Evolutionary conservation across 2,888 invertebrate species (phyloP).

Genomic region (Metallyticus violacea): DNA sequence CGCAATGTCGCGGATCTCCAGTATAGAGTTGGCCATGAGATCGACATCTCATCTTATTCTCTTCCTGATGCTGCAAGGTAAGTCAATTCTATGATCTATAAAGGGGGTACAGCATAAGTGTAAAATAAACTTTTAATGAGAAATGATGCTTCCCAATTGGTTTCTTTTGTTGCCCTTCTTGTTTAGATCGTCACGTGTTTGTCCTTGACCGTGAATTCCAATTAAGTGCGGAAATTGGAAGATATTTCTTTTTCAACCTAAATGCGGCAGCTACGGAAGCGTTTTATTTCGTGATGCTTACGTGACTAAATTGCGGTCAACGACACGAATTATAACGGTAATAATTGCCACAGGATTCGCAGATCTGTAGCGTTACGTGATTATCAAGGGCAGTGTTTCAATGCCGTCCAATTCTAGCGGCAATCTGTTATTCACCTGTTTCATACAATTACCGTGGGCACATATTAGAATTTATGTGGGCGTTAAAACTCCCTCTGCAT

Average conservation of each 20-base stretch:
- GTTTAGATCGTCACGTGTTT: background rate
- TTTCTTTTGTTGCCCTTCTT: too few relatives aligned
- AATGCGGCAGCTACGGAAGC: background rate
- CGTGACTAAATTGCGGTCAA: background rate
- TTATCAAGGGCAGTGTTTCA: background rate
- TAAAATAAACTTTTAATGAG: too few relatives aligned
- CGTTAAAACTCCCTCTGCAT: too few relatives aligned
- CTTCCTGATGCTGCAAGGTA: background rate
- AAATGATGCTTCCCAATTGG: too few relatives aligned
- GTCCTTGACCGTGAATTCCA: background rate
- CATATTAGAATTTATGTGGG: too few relatives aligned
- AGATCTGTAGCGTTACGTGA: background rate
- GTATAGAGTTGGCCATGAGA: background rate
- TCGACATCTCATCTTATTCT: background rate
- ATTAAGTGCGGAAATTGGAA: too few relatives aligned
- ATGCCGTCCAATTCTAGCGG: background rate
- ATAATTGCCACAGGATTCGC: background rate
- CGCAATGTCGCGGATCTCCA: background rate
- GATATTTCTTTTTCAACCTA: background rate
- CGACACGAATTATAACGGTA: background rate
- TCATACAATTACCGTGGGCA: too few relatives aligned
- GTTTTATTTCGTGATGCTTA: background rate
- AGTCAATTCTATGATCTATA: background rate
- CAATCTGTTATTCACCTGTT: too few relatives aligned
- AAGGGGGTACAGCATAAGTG: too few relatives aligned